Conservation (phyloP, 2,113 vertebrate genomes). For the Drymodes brunneopygia region DNA sequence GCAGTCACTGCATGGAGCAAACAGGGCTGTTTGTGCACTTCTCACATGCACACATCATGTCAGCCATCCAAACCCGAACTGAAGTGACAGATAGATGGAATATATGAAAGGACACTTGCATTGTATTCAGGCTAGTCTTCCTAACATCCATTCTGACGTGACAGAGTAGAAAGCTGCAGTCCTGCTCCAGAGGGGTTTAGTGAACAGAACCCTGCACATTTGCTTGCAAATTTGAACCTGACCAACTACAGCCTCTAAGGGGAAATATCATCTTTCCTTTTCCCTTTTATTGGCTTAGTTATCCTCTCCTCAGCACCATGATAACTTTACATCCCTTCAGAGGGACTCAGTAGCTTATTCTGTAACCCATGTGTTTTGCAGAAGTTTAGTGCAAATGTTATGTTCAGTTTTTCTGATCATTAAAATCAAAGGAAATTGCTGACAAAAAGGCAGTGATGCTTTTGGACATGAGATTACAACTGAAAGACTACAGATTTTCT, state of each 20-base stretch:
- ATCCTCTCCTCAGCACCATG: neutral
- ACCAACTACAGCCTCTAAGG: neutral
- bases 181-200: neutral
- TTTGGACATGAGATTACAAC: neutral
- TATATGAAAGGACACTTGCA: neutral
- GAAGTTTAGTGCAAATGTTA: neutral
- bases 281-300: neutral
- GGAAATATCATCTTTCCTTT: neutral
- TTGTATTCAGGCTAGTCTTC: neutral
- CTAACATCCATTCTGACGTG: neutral
- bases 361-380: neutral
- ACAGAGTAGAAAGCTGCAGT: neutral
- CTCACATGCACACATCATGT: neutral
- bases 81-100: slow-evolving; percentile 26
- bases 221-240: slow-evolving; percentile 8
- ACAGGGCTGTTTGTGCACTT: neutral
- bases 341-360: neutral
- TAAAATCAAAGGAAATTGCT: neutral
- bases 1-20: rapidly evolving
- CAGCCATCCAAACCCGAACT: neutral
- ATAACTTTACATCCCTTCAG: neutral
- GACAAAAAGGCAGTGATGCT: neutral
- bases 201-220: neutral
- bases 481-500: neutral
- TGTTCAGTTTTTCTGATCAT: neutral